phyloP scores from a whole-genome alignment of 2,797 vertebrate genomes.

The Vespertilio murinus region DNA sequence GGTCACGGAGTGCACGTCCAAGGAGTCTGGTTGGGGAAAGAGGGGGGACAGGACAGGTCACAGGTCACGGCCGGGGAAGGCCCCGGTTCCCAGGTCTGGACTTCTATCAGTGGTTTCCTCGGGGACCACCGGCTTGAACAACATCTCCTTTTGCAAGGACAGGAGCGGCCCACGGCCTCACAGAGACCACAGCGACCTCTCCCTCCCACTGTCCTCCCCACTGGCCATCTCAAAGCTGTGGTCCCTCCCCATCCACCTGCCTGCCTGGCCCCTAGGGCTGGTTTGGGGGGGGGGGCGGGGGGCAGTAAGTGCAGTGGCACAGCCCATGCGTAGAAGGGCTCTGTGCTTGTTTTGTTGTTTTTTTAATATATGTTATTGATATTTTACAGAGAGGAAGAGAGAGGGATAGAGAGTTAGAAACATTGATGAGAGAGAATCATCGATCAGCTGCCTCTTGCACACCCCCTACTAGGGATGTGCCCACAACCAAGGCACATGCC shows the following conservation, averaged over 20 bases:
- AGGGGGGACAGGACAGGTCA: background rate
- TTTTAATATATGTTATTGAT: too few relatives aligned
- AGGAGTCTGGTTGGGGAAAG: constrained; percentile 84
- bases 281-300: background rate
- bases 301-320: fast-evolving
- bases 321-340: background rate
- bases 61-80: background rate
- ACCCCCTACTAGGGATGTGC: too few relatives aligned
- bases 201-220: background rate
- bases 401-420: too few relatives aligned
- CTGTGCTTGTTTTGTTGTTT: too few relatives aligned
- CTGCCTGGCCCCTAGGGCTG: background rate
- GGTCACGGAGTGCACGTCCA: constrained; percentile 95
- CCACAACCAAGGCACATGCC: too few relatives aligned
- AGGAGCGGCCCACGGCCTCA: background rate
- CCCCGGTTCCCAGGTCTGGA: constrained; percentile 75
- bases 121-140: background rate
- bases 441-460: too few relatives aligned
- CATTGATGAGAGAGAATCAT: too few relatives aligned
- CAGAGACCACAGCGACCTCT: too few relatives aligned
- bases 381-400: too few relatives aligned
- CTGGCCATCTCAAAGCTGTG: background rate
- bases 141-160: background rate
- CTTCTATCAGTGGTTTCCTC: background rate
- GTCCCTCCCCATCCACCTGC: background rate